These are phyloP conservation scores for Ramphastos sulfuratus DNA, from an alignment of 2,113 vertebrate genomes.

Conservation along the genomic window DNA sequence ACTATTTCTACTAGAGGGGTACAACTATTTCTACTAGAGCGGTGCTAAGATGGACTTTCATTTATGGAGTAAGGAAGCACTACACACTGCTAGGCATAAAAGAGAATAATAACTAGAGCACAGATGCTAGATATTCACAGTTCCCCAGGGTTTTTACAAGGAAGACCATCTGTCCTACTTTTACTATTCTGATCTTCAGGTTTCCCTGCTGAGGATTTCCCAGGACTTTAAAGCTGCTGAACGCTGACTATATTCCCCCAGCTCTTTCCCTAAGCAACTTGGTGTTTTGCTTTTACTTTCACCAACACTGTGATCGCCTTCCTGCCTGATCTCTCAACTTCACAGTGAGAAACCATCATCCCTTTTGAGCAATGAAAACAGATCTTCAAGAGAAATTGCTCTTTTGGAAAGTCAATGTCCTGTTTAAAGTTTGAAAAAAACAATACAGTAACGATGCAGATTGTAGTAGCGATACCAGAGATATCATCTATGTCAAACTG, in stretches of 20 bases:
- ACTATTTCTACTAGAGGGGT: too few species aligned
- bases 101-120: background rate
- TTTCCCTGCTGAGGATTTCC: background rate
- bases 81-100: background rate
- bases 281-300: background rate
- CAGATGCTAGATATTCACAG: background rate
- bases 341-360: background rate
- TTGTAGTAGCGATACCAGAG: background rate
- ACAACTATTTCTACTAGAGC: background rate
- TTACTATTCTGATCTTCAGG: background rate
- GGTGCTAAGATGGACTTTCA: background rate
- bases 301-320: background rate
- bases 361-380: background rate
- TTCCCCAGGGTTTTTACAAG: background rate
- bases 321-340: background rate
- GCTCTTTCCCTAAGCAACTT: background rate
- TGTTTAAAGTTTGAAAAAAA: background rate
- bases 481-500: background rate
- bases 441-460: background rate
- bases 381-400: background rate
- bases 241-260: background rate
- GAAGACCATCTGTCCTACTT: background rate
- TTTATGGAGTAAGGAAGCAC: background rate
- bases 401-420: background rate
- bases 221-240: background rate